These are phyloP conservation scores for Squalus acanthias DNA, from an alignment of 2,797 vertebrate species.

Conservation along the genomic window DNA sequence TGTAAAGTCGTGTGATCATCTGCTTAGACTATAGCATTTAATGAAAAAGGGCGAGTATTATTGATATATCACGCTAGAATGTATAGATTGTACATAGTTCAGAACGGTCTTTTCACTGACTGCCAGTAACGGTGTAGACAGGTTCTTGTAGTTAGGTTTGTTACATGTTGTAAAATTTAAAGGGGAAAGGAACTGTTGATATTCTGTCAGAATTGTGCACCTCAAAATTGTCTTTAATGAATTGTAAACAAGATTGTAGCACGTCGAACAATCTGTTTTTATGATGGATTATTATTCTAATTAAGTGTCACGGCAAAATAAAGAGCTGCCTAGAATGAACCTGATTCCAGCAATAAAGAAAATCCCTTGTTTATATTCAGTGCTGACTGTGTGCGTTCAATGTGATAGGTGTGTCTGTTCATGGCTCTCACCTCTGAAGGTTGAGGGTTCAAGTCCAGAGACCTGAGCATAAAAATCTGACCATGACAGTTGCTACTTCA, in stretches of 20 bases:
- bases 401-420: background rate
- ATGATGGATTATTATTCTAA: constrained; percentile 29
- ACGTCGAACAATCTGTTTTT: constrained; percentile 25
- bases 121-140: constrained; percentile 18
- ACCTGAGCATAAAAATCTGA: too few species aligned
- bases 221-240: background rate
- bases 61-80: background rate
- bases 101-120: background rate
- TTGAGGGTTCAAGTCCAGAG: too few species aligned
- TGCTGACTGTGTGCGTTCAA: background rate
- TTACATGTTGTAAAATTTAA: constrained; percentile 33
- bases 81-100: constrained; percentile 30
- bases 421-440: background rate
- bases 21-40: background rate
- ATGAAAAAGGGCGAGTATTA: background rate
- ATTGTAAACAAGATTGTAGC: constrained; percentile 29
- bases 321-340: background rate
- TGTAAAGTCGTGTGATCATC: background rate
- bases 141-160: constrained; percentile 4
- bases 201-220: constrained; percentile 21
- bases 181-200: background rate
- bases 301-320: constrained; percentile 4
- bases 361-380: background rate
- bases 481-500: too few species aligned
- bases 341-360: constrained; percentile 29